Evolutionary conservation across 2,797 vertebrate genomes (phyloP).

Genomic region (Cuculus canorus): DNA sequence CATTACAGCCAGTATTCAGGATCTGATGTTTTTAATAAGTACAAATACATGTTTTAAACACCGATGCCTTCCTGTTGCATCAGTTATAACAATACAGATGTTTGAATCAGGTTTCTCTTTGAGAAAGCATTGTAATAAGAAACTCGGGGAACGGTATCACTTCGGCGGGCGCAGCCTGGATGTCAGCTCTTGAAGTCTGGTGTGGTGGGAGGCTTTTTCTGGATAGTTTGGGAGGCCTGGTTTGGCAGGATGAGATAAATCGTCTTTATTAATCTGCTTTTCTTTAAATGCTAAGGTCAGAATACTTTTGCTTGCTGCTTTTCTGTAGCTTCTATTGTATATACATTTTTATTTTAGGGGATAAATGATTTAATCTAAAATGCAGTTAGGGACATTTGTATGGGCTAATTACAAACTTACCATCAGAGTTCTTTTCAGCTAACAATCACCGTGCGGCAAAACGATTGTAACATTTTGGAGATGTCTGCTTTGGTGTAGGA

Average conservation of each 20-base stretch:
- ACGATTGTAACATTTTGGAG: not conserved
- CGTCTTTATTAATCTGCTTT: not conserved
- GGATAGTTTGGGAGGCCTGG: not conserved
- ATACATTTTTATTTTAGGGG: not conserved
- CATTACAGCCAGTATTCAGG: fast-evolving
- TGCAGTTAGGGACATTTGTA: not conserved
- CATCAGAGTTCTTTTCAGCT: not conserved
- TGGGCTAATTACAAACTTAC: not conserved
- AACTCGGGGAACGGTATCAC: not conserved
- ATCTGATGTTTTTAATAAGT: not conserved
- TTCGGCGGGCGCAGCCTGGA: not conserved
- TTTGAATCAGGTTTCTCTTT: not conserved
- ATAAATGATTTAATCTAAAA: not conserved
- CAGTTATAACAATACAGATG: not conserved
- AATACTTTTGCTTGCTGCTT: not conserved
- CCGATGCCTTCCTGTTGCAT: not conserved
- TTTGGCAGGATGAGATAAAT: not conserved
- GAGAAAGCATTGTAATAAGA: not conserved
- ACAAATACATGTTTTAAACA: not conserved
- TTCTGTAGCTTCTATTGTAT: not conserved
- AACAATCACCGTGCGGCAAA: not conserved
- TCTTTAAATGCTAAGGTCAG: not conserved
- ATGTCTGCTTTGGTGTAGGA: not conserved
- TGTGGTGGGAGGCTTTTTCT: not conserved
- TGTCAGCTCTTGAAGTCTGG: not conserved